These are phyloP conservation scores for Linyphia triangularis DNA, from an alignment of 2,888 invertebrate species.

Conservation along the genomic window DNA sequence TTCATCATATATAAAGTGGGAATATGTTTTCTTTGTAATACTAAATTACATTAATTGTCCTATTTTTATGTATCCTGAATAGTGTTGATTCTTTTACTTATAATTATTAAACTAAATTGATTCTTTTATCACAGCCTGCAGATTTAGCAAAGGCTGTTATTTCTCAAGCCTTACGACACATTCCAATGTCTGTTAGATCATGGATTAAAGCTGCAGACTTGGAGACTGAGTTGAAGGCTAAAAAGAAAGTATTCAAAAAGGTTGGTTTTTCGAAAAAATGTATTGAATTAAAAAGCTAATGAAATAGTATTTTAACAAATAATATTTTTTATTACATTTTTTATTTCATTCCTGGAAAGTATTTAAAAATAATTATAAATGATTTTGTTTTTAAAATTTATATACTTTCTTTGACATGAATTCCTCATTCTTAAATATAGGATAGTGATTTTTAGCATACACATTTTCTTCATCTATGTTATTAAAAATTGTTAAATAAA, in stretches of 20 bases:
- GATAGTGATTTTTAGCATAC: neutral
- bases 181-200: constrained; percentile 96
- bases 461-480: neutral
- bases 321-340: neutral
- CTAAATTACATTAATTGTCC: no score
- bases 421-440: neutral
- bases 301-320: neutral
- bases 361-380: neutral
- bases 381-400: neutral
- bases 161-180: constrained; percentile 95
- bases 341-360: neutral
- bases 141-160: constrained; percentile 97
- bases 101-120: neutral
- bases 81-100: neutral
- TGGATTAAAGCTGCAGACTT: constrained; percentile 99
- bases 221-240: constrained; percentile 95
- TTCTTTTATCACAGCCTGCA: constrained; percentile 84
- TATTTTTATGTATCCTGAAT: no score
- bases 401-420: neutral
- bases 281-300: neutral
- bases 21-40: no score
- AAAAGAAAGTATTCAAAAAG: constrained; percentile 92
- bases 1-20: no score
- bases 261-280: constrained; percentile 50
- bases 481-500: neutral